These are phyloP conservation scores for Acyrthosiphon pisum DNA, from an alignment of 1,140 invertebrate genomes.

Conservation along the genomic window DNA sequence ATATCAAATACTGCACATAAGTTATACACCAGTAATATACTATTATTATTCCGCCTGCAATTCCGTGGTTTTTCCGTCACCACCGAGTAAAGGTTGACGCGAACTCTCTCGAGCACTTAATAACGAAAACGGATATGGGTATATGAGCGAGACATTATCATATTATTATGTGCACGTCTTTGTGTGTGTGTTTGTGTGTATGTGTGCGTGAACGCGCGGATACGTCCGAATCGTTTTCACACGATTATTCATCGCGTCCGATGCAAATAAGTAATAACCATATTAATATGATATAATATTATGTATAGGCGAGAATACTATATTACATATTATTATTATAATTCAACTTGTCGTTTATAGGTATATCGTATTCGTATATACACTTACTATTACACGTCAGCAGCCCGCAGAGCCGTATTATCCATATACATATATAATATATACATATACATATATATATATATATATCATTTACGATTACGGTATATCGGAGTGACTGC, in stretches of 20 bases:
- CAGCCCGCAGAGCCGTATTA: neutral
- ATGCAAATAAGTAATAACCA: constrained; percentile 33
- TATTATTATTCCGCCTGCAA: constrained; percentile 27
- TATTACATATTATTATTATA: neutral
- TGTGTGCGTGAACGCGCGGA: neutral
- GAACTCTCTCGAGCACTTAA: neutral
- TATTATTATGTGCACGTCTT: neutral
- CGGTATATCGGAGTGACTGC: neutral
- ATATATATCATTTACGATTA: neutral
- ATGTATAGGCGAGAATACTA: neutral
- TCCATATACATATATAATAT: neutral
- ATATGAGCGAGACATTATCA: neutral
- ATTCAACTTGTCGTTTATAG: neutral
- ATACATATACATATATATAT: neutral
- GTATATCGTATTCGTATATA: neutral
- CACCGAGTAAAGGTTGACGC: neutral
- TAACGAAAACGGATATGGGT: constrained; percentile 6
- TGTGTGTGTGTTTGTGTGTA: neutral
- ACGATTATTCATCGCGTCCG: constrained; percentile 50
- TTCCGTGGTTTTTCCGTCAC: neutral
- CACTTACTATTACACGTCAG: neutral
- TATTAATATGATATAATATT: constrained; percentile 28
- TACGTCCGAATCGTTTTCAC: constrained; percentile 46
- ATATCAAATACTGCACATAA: neutral
- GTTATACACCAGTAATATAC: neutral